A percentile compares a stretch with the other conserved stretches of the same genome.
These are phyloP conservation scores for Engraulis encrasicolus DNA, from an alignment of 2,113 vertebrate genomes.

Conservation along the genomic window DNA sequence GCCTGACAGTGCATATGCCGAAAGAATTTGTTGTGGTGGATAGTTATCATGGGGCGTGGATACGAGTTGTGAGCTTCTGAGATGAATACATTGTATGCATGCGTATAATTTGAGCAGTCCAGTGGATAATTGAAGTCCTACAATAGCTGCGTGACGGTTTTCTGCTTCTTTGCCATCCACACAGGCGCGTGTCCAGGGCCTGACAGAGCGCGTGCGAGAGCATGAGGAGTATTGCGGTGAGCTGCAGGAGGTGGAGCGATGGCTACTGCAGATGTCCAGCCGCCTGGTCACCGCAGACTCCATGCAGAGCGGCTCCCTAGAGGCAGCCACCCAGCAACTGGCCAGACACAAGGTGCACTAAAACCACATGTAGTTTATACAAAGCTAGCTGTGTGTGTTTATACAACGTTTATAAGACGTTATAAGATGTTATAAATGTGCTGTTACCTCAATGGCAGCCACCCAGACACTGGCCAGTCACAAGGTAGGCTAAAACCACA, in stretches of 20 bases:
- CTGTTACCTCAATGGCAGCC: too few relatives aligned
- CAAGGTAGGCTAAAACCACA: too few relatives aligned
- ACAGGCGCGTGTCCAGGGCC: neutral
- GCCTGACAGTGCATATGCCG: too few relatives aligned
- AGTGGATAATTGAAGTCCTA: neutral
- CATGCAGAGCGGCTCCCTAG: slow-evolving; percentile 81
- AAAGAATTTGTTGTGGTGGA: too few relatives aligned
- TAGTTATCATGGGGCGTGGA: too few relatives aligned
- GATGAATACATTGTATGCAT: too few relatives aligned
- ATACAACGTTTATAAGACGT: too few relatives aligned
- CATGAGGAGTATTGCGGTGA: slow-evolving; percentile 91
- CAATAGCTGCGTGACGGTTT: neutral
- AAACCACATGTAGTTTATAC: neutral
- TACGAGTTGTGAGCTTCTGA: too few relatives aligned
- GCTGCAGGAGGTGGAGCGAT: slow-evolving; percentile 94
- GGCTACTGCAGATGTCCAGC: slow-evolving; percentile 96
- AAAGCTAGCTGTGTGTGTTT: too few relatives aligned
- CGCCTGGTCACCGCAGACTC: slow-evolving; percentile 89
- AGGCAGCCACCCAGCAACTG: slow-evolving; percentile 92
- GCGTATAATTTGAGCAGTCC: slow-evolving; percentile 52
- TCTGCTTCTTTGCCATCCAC: neutral
- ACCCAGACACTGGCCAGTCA: too few relatives aligned
- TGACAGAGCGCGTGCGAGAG: slow-evolving; percentile 81
- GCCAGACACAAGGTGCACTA: slow-evolving; percentile 90
- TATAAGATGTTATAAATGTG: too few relatives aligned